Evolutionary conservation across 30 jellyfish, hydroid and myxozoan genomes (phyloP), one percentile per base, ranked within the genome.

Genomic region (Hydractinia echinata): DNA sequence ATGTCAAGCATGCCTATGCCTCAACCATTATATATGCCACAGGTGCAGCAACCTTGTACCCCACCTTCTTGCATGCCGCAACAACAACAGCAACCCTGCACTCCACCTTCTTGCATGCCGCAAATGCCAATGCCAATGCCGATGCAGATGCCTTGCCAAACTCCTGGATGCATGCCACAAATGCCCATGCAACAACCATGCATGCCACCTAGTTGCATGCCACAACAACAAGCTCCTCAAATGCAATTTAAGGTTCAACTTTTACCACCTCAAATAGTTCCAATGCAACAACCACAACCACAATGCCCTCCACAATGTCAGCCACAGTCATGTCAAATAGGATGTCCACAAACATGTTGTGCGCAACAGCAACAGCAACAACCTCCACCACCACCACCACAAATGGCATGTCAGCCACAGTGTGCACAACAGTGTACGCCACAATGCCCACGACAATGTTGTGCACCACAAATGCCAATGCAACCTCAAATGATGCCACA

Each of bases 1-100:
- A 77, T 77, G 81, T 54, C 76, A 48, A 60, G 85, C 58, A 77
- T 77, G 85, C 85, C 85, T 18, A 55, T 60, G 79, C 85, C 76
- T 20, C 74, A 61, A 54, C 85, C 85, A 16, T 54, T 77, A 76
- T 20, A 20, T 54, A 71, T 64, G 19, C 69, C 69, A 5, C 69
- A 58, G 21, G 21, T 49, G 21, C 69, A 58, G 21, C 39, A 18
- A n/a, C 81, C 81, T 8, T 71, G 60, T 9, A 49, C 53, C 39
- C 76, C 53, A 66, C 85, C 76, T 49, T 51, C 66, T 8, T 77
- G 85, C 60, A 66, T 54, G 61, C 85, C 76, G 55, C 85, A 77
- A 54, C 30, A 18, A 30, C 81, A 54, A 30, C 68, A 74, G 13
- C 51, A 48, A 67, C 62, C 66, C 3, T 74, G 83, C 20, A 67